Base-by-base conservation (phyloP, 2,113 vertebrate genomes). In the Xerus inauris region DNA sequence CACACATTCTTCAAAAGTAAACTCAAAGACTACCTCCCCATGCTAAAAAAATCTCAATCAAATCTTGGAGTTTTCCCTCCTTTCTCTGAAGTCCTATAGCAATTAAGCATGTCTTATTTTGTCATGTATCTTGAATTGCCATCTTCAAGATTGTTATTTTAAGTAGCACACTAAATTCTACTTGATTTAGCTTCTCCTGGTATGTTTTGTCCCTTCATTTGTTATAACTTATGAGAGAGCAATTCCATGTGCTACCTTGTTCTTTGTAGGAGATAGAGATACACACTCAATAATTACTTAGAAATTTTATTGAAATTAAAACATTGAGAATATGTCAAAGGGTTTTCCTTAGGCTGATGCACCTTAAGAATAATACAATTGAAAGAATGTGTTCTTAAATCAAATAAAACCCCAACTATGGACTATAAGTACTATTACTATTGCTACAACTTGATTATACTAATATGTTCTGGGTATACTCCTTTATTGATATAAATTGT, bases 401-500 rank as follows among this genome's bases (percentile, higher is more conserved):
- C 4, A 87, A 67, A 89, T 45, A 94, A 67, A 83, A 47, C 19
- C 22, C 65, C 38, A 89, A 32, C 38, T 19, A 69, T 77, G n/a
- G 28, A 59, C 11, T 38, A 5, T 16, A 19, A 86, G 45, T 54
- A 75, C 65, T 62, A 19, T 35, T 73, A 45, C 8, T 79, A 28
- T 72, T 93, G 51, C 30, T 96, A 59, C 8, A 35, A 71, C n/a
- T 76, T 76, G 6, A 77, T 59, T 93, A 24, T 79, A 45, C 84
- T 71, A 85, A 75, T 54, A 38, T 30, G 10, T 14, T 57, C 47
- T 26, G 83, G 5, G 10, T 49, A 11, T 20, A 64, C 35, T 88
- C 54, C 28, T 96, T 80, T n/a, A 94, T 20, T 89, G 69, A 83
- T 94, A 80, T 65, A 91, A 97, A 91, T 90, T 51, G 81, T 62